Evolutionary conservation across 2,888 invertebrate species (phyloP).

Genomic region (Morpho helenor): DNA sequence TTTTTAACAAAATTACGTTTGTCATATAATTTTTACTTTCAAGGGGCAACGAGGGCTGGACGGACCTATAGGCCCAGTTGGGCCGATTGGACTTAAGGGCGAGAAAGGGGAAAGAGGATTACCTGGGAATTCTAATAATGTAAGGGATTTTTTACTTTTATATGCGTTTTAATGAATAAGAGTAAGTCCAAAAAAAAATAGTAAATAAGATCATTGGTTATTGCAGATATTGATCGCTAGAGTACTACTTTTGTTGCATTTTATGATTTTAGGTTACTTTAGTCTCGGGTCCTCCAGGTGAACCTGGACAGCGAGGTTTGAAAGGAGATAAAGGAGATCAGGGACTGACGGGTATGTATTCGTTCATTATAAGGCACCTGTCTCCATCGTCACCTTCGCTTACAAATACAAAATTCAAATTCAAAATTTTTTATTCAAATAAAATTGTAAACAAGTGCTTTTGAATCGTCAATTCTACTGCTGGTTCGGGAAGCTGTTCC

Average conservation of each 20-base stretch:
- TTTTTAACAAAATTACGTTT: too few relatives aligned
- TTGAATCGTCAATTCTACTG: too few relatives aligned
- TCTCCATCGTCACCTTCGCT: too few relatives aligned
- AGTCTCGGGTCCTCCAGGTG: constrained; percentile 39
- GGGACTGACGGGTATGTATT: constrained; percentile 51
- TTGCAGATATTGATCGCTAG: too few relatives aligned
- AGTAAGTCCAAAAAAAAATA: too few relatives aligned
- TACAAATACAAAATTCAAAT: too few relatives aligned
- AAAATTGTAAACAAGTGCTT: too few relatives aligned
- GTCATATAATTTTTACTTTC: constrained; percentile 17
- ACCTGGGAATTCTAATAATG: constrained; percentile 51
- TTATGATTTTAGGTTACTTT: constrained; percentile 37
- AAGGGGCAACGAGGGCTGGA: constrained; percentile 54
- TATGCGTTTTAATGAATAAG: too few relatives aligned
- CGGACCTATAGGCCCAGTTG: constrained; percentile 41
- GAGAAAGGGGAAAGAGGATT: constrained; percentile 68
- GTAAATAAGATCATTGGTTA: too few relatives aligned
- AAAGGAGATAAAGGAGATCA: constrained; percentile 56
- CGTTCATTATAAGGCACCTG: too few relatives aligned
- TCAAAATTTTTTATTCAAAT: too few relatives aligned
- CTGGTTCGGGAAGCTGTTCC: too few relatives aligned
- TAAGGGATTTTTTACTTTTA: constrained; percentile 32
- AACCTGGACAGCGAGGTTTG: constrained; percentile 41
- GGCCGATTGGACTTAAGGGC: constrained; percentile 47
- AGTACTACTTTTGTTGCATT: not conserved